Base-by-base conservation (phyloP, 2,797 vertebrate species). In the Hemibagrus guttatus region DNA sequence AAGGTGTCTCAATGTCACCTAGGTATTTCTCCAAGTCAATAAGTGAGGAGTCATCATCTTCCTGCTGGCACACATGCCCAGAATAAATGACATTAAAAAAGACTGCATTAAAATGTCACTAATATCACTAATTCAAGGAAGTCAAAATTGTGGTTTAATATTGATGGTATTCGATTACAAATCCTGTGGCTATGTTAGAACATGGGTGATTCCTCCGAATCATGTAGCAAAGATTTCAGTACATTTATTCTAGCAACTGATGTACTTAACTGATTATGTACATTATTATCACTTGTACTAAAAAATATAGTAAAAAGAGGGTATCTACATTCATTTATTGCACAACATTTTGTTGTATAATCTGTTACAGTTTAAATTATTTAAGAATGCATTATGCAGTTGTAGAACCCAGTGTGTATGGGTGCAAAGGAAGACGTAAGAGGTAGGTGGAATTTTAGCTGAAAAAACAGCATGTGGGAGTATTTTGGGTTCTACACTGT, bases 11-110 rank as follows among this genome's bases (percentile, higher is more conserved):
- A 91, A 97, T 93, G 87, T 97, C 95, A 84, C 92, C 89, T 71
- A 98, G 94, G 91, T 97, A 93, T 93, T 96, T 97, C 85, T 96
- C 96, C 88, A 99, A 90, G 92, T 98, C 92, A n/a, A 98, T 90
- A 5, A 93, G 92, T 75, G 95, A 94, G 56, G 90, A 89, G 92
- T 98, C 97, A 92, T 99, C 98, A 87, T 98, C 96, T 23, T 87
- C 96, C 98, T 99, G 91, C 86, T 8, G 68, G 86, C n/a, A 75
- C 21, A 87, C 8, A 61, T 2, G 1, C 21, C 21, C 19, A 14
- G 12, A 59, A 6, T 39, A n/a, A 46, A 35, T 9, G 1, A 49
- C 7, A 46, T 49, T 31, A 58, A 31, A 13, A 69, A 52, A 19
- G 6, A 4, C 6, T 76, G 52, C 52, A 78, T 58, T 19, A 78